These are phyloP conservation scores for Pristionchus pacificus DNA, from an alignment of 1,140 invertebrate genomes.

Conservation along the genomic window DNA sequence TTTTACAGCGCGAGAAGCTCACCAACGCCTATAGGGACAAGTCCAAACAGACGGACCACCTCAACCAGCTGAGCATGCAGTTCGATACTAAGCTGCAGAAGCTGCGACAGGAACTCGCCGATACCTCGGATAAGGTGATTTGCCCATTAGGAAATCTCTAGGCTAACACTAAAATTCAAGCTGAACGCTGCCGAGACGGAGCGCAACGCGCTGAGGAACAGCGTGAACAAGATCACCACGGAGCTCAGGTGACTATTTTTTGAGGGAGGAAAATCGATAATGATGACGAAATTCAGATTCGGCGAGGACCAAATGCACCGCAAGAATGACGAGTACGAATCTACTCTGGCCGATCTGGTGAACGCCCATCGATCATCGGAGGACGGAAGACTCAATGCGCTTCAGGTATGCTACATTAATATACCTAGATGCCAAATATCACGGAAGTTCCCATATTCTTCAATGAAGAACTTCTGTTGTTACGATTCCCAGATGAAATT, in stretches of 20 bases:
- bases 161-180: constrained; percentile 30
- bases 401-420: too few relatives aligned
- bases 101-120: constrained; percentile 46
- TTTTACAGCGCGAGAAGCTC: constrained; percentile 45
- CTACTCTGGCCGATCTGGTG: constrained; percentile 49
- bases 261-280: background rate
- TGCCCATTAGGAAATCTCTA: background rate
- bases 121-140: constrained; percentile 53
- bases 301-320: constrained; percentile 55
- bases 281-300: constrained; percentile 26
- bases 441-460: too few relatives aligned
- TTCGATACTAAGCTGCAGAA: constrained; percentile 53
- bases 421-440: too few relatives aligned
- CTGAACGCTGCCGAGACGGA: constrained; percentile 51
- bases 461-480: too few relatives aligned
- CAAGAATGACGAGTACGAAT: constrained; percentile 56
- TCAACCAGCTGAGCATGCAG: constrained; percentile 47
- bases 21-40: constrained; percentile 53
- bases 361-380: constrained; percentile 50
- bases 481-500: too few relatives aligned
- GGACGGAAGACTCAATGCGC: constrained; percentile 49
- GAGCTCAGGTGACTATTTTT: constrained; percentile 40
- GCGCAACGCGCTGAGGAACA: constrained; percentile 41
- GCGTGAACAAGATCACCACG: constrained; percentile 45
- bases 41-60: constrained; percentile 49